Evolutionary conservation across 2,888 invertebrate genomes (phyloP).

Genomic region (Drosophila phalerata): DNA sequence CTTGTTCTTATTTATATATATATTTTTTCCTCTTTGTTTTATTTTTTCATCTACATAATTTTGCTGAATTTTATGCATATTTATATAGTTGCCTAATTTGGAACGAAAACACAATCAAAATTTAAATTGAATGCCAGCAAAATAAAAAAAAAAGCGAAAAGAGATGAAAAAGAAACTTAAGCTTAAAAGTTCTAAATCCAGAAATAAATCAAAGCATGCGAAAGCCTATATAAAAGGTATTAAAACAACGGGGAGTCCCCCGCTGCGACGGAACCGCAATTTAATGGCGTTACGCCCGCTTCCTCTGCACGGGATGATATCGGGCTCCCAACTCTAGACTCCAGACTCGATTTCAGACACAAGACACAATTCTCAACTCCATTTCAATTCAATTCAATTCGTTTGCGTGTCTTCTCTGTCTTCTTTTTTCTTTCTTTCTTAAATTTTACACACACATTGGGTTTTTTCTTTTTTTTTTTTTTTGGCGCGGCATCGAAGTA

Average conservation of each 20-base stretch:
- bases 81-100: constrained; percentile 41
- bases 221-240: constrained; percentile 38
- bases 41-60: constrained; percentile 33
- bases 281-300: constrained; percentile 83
- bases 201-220: constrained; percentile 54
- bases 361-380: constrained; percentile 35
- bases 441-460: constrained; percentile 28
- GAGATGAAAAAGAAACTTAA: constrained; percentile 6
- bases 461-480: constrained; percentile 32
- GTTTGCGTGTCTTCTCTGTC: constrained; percentile 36
- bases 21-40: neutral
- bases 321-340: neutral
- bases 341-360: constrained; percentile 22
- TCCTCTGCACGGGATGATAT: constrained; percentile 38
- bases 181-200: constrained; percentile 40
- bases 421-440: constrained; percentile 14
- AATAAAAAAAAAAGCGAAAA: neutral
- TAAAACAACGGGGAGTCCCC: constrained; percentile 35
- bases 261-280: constrained; percentile 41
- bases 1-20: neutral
- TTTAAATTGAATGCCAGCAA: constrained; percentile 45
- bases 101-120: constrained; percentile 38
- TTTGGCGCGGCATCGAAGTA: constrained; percentile 64
- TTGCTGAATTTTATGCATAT: constrained; percentile 40
- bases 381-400: constrained; percentile 59